Base-by-base conservation (phyloP, 2,113 vertebrate species). In the Passer domesticus region DNA sequence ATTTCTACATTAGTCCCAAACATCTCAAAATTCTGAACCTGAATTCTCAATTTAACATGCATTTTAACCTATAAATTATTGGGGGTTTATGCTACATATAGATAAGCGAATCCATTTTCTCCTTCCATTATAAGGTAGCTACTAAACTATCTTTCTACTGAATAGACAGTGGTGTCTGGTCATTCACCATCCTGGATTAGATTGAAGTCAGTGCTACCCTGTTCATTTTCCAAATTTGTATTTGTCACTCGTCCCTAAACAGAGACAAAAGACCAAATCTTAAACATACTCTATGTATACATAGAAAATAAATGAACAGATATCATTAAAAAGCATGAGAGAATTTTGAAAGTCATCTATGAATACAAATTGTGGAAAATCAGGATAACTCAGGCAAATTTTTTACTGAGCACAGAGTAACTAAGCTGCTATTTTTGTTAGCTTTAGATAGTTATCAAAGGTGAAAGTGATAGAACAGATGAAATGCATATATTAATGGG, bases 71-170 rank as follows among this genome's bases (percentile, higher is more conserved):
- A 7, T 5, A 72, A 73, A 60, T 64, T 64, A 11, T 8, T 8
- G 6, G 5, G 5, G 9, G 4, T 33, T 39, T 16, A n/a, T 72
- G 19, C 5, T 46, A 10, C 1, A 1, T 39, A 20, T 4, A 82
- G 23, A 28, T 66, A 47, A 83, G 21, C 44, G 23, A 16, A 75
- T 74, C 5, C 9, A 72, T 62, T 67, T 63, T 70, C 7, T 46
- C n/a, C 39, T 89, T 83, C 27, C 11, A 28, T 82, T 41, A 13
- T 39, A 72, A 82, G 4, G 25, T 27, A 81, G 8, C 21, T 62
- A 25, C 49, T 76, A 67, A 76, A 67, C 14, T 4, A 64, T 68
- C 13, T 56, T 93, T 44, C 39, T 77, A 30, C 23, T 56, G 20
- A 81, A 64, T 14, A 60, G 25, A 82, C 30, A 63, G 24, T 27